A percentile compares a stretch with the other conserved stretches of the same genome.
These are phyloP conservation scores for Leptopilina boulardi DNA, from an alignment of 1,140 invertebrate genomes.

Conservation along the genomic window DNA sequence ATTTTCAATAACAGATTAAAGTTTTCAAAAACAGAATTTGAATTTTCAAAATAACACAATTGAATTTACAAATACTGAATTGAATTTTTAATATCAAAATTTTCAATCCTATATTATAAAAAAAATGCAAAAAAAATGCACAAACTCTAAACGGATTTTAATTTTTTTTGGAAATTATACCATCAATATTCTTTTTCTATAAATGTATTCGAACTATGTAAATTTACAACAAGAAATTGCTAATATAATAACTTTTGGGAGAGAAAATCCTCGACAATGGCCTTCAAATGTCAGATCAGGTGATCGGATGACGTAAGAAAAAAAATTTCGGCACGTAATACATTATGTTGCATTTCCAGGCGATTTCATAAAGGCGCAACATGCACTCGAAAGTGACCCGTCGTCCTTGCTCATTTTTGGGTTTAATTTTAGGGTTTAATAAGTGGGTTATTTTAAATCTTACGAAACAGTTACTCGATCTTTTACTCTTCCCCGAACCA, in stretches of 20 bases:
- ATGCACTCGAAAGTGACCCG: conserved; percentile 13
- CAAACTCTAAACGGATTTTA: too few relatives aligned
- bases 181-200: too few relatives aligned
- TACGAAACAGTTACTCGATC: neutral
- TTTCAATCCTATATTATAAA: too few relatives aligned
- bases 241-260: neutral
- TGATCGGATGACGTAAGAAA: conserved; percentile 39
- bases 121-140: too few relatives aligned
- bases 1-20: too few relatives aligned
- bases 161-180: too few relatives aligned
- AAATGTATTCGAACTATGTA: too few relatives aligned
- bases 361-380: neutral
- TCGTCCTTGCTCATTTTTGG: neutral
- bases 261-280: conserved; percentile 3
- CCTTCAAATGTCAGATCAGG: neutral
- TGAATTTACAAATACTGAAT: too few relatives aligned
- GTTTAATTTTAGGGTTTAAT: neutral
- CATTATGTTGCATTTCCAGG: conserved; percentile 38
- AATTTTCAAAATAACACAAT: too few relatives aligned
- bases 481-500: neutral
- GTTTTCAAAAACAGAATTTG: too few relatives aligned
- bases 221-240: neutral
- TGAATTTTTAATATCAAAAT: too few relatives aligned
- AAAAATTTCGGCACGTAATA: conserved; percentile 32
- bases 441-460: conserved; percentile 19